These are phyloP conservation scores for Tenthredo amoena DNA, from an alignment of 2,888 invertebrate species.

Conservation along the genomic window DNA sequence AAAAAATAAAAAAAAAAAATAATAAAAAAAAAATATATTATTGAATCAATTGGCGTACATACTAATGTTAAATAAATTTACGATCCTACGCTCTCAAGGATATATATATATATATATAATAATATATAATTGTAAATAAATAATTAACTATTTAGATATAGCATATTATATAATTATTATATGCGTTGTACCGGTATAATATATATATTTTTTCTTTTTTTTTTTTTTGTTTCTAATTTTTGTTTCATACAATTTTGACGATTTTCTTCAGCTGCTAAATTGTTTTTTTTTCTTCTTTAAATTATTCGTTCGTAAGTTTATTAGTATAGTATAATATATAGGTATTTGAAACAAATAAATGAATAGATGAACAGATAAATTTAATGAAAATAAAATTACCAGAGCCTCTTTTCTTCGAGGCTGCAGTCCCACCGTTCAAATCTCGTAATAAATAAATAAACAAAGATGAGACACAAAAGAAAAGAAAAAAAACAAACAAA, in stretches of 20 bases:
- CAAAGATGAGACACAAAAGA: neutral
- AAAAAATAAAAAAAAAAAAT: neutral
- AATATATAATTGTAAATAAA: slow-evolving; percentile 35
- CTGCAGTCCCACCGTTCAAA: neutral
- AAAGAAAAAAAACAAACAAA: neutral
- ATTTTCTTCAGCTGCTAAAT: no score
- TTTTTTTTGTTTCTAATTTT: neutral
- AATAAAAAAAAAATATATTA: neutral
- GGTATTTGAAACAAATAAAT: neutral
- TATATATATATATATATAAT: neutral
- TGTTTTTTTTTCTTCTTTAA: neutral
- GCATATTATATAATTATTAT: slow-evolving; percentile 21
- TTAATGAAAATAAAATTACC: neutral
- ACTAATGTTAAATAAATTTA: slow-evolving; percentile 2
- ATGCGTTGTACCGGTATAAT: neutral
- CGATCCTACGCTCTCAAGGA: neutral
- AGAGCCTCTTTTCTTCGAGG: neutral
- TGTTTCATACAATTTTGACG: neutral
- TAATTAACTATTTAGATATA: slow-evolving; percentile 31
- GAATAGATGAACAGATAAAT: neutral
- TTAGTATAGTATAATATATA: neutral
- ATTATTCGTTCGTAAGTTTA: neutral
- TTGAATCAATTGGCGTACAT: neutral
- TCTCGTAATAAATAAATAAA: neutral
- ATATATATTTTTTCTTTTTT: neutral